Percentiles rank a stretch among this genome's conserved stretches.
These are phyloP conservation scores for Dolichoris vasculosae DNA, from an alignment of 1,140 invertebrate genomes.

Conservation along the genomic window DNA sequence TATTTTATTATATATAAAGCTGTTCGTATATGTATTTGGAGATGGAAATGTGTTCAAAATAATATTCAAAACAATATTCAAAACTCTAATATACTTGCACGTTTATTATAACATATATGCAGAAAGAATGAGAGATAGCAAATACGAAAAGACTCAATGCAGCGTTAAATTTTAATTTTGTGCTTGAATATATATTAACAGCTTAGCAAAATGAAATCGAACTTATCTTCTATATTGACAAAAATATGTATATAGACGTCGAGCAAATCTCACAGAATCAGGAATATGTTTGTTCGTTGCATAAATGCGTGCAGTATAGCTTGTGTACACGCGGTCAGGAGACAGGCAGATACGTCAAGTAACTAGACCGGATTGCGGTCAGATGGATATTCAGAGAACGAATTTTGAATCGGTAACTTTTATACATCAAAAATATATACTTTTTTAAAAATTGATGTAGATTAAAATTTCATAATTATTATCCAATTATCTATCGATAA, in stretches of 20 bases:
- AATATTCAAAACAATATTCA: no score
- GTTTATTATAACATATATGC: no score
- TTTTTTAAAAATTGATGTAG: no score
- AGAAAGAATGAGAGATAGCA: no score
- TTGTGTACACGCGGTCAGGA: not conserved
- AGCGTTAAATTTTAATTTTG: no score
- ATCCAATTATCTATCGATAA: no score
- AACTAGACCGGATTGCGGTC: constrained; percentile 1
- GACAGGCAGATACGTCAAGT: not conserved
- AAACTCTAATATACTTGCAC: no score
- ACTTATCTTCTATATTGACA: not conserved
- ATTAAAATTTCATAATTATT: no score
- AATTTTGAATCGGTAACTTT: not conserved
- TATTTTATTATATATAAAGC: no score
- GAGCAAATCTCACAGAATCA: not conserved
- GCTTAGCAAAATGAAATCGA: not conserved
- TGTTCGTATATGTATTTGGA: no score
- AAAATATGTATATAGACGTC: not conserved
- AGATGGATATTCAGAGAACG: not conserved
- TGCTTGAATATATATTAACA: not conserved
- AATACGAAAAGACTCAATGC: no score
- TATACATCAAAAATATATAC: not conserved
- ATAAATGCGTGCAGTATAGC: not conserved
- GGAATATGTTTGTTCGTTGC: not conserved
- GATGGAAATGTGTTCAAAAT: no score